These are phyloP conservation scores for Danaus chrysippus DNA, from an alignment of 2,888 invertebrate genomes.

Conservation along the genomic window DNA sequence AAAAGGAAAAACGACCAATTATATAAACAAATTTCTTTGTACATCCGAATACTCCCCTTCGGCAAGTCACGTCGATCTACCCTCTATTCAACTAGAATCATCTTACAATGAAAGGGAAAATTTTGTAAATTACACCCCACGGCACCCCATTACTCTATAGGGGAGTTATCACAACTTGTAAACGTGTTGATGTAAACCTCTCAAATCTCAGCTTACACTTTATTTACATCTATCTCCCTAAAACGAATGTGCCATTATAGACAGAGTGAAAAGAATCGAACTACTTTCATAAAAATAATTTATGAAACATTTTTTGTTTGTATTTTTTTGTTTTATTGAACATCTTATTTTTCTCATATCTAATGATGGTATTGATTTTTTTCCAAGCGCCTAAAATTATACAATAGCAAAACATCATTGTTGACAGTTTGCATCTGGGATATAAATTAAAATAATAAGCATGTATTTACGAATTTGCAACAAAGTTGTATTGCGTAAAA, in stretches of 20 bases:
- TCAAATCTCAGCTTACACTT: slow-evolving; percentile 14
- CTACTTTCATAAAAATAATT: too few relatives aligned
- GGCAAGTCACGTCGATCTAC: slow-evolving; percentile 58
- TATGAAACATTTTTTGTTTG: too few relatives aligned
- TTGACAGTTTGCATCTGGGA: too few relatives aligned
- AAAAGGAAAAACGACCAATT: slow-evolving; percentile 8
- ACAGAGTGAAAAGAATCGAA: too few relatives aligned
- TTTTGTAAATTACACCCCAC: slow-evolving; percentile 67
- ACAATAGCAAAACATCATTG: too few relatives aligned
- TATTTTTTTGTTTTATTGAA: too few relatives aligned
- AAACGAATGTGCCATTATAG: neutral
- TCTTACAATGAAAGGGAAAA: slow-evolving; percentile 68
- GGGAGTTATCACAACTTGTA: slow-evolving; percentile 39
- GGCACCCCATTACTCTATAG: slow-evolving; percentile 60
- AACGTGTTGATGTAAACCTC: slow-evolving; percentile 27
- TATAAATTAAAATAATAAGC: too few relatives aligned
- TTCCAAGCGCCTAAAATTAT: too few relatives aligned
- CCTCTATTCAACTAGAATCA: slow-evolving; percentile 58
- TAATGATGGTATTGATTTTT: too few relatives aligned
- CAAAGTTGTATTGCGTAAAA: neutral
- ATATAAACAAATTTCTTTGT: slow-evolving; percentile 12
- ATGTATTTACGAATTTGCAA: neutral
- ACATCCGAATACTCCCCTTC: slow-evolving; percentile 37
- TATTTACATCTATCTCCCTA: slow-evolving; percentile 5
- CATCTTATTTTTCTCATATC: too few relatives aligned